Evolutionary conservation across 2,888 invertebrate species (phyloP).

Genomic region (Escarpia spicata): DNA sequence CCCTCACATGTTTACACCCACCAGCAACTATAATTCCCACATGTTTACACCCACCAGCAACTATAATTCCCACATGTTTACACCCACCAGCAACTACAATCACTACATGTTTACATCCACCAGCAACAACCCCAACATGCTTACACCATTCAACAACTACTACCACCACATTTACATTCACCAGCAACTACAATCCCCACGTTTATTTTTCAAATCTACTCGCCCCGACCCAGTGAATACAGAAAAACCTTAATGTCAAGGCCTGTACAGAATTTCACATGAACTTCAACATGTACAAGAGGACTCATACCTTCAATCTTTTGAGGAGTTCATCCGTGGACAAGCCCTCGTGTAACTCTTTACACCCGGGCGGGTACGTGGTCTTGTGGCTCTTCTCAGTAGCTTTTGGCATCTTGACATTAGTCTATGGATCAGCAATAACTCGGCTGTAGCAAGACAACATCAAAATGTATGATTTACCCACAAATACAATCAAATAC

Average conservation of each 20-base stretch:
- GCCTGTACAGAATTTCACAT: too few species aligned
- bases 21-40: too few species aligned
- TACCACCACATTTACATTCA: slow-evolving; percentile 70
- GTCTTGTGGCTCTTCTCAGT: slow-evolving; percentile 50
- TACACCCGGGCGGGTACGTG: slow-evolving; percentile 90
- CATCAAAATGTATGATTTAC: not conserved
- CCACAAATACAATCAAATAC: not conserved
- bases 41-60: too few species aligned
- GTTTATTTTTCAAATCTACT: too few species aligned
- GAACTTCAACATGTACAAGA: not conserved
- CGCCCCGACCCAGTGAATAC: too few species aligned
- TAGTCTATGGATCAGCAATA: not conserved
- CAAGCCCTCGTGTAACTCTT: slow-evolving; percentile 91
- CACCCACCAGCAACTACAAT: too few species aligned
- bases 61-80: too few species aligned
- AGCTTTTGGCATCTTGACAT: slow-evolving; percentile 40
- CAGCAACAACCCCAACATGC: too few species aligned
- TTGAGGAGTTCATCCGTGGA: slow-evolving; percentile 95
- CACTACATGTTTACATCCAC: too few species aligned
- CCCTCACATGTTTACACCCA: too few species aligned
- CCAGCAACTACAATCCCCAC: slow-evolving; percentile 65
- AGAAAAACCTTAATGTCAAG: too few species aligned
- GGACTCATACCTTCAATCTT: slow-evolving; percentile 80
- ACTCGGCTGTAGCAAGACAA: not conserved
- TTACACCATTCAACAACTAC: slow-evolving; percentile 64